Conservation (phyloP, 1,140 invertebrate species). For the Drosophila gunungcola region DNA sequence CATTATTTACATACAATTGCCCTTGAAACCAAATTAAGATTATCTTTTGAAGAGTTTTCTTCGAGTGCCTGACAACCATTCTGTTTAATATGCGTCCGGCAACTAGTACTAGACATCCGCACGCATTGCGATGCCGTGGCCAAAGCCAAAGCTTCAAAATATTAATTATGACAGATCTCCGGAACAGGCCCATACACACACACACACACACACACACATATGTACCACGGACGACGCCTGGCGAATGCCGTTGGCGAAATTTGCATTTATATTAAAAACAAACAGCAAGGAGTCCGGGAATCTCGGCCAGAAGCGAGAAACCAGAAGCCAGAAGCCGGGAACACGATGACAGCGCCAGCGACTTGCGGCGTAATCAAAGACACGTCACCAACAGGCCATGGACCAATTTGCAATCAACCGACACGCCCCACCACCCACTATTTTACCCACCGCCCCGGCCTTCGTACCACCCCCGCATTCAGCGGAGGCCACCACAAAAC, state of each 20-base stretch:
- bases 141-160: conserved; percentile 76
- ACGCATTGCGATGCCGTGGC: conserved; percentile 56
- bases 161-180: conserved; percentile 77
- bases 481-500: conserved; percentile 31
- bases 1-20: not conserved
- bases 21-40: not conserved
- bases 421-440: conserved; percentile 10
- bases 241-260: conserved; percentile 70
- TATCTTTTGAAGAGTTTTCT: not conserved
- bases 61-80: conserved; percentile 3
- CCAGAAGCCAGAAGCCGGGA: conserved; percentile 24
- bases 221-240: conserved; percentile 26
- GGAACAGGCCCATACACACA: conserved; percentile 24
- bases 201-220: conserved; percentile 21
- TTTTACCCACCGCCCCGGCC: not conserved
- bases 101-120: conserved; percentile 42
- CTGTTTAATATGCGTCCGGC: conserved; percentile 72
- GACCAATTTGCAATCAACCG: conserved; percentile 66
- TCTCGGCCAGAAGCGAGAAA: conserved; percentile 37
- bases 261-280: conserved; percentile 83
- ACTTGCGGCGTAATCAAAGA: conserved; percentile 81
- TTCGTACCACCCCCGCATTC: not conserved
- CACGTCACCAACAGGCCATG: conserved; percentile 78
- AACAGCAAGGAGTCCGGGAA: conserved; percentile 59
- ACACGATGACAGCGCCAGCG: conserved; percentile 70